These are phyloP conservation scores for Philaenus spumarius DNA, from an alignment of 1,140 invertebrate genomes.

Conservation along the genomic window DNA sequence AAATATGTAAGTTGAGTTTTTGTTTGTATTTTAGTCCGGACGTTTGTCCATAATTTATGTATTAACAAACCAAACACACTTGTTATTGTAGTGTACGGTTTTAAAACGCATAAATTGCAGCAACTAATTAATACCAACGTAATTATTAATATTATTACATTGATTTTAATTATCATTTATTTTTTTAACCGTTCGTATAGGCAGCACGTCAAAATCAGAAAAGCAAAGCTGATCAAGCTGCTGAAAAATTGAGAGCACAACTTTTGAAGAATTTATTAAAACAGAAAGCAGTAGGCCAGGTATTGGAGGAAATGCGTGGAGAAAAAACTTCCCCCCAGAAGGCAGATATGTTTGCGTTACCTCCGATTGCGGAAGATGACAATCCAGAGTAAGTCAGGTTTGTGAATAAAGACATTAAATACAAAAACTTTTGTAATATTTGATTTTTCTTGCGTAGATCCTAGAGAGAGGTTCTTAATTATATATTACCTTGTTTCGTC, in stretches of 20 bases:
- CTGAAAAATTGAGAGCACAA: constrained; percentile 66
- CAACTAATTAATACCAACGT: too few relatives aligned
- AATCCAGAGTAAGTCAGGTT: constrained; percentile 35
- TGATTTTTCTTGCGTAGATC: too few relatives aligned
- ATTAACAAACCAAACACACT: too few relatives aligned
- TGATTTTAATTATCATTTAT: constrained; percentile 25
- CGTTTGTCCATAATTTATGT: too few relatives aligned
- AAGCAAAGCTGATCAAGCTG: constrained; percentile 58
- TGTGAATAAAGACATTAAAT: background rate
- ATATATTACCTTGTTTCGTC: too few relatives aligned
- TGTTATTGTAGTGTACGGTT: too few relatives aligned
- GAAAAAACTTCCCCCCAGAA: constrained; percentile 48
- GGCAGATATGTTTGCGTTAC: constrained; percentile 65
- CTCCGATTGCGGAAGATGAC: constrained; percentile 47
- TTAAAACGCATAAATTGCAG: too few relatives aligned
- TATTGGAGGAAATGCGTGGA: constrained; percentile 33
- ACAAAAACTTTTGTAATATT: background rate
- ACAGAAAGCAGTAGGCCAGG: constrained; percentile 42
- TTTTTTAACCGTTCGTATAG: too few relatives aligned
- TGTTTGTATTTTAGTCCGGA: too few relatives aligned
- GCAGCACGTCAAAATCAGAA: constrained; percentile 68
- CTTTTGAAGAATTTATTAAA: constrained; percentile 56
- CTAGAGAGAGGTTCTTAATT: too few relatives aligned
- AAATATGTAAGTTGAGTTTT: too few relatives aligned
- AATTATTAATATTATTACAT: too few relatives aligned